phyloP scores from a whole-genome alignment of 2,113 vertebrate species.

The Eleginops maclovinus region DNA sequence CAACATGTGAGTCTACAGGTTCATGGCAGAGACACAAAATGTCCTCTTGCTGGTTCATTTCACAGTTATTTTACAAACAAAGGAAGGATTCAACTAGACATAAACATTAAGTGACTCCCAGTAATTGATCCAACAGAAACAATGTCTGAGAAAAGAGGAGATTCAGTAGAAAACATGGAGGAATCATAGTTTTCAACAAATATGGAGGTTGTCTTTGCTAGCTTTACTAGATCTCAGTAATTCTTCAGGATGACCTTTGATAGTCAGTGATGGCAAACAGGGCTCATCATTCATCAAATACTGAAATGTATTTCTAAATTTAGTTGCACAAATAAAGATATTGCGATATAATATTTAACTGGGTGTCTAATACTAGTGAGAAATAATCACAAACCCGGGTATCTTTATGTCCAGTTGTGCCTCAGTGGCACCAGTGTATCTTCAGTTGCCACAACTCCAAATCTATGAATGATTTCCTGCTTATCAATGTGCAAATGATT shows the following conservation, averaged over 20 bases:
- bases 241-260: conserved; percentile 38
- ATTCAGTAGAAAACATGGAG: conserved; percentile 42
- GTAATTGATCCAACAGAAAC: conserved; percentile 69
- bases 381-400: conserved; percentile 7
- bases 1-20: conserved; percentile 50
- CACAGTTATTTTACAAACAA: conserved; percentile 38
- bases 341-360: conserved; percentile 25
- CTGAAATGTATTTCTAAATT: conserved; percentile 43
- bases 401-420: conserved; percentile 5
- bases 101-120: conserved; percentile 54
- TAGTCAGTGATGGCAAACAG: conserved; percentile 33
- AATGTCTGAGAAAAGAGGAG: conserved; percentile 47
- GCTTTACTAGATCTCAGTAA: conserved; percentile 5
- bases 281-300: conserved; percentile 57
- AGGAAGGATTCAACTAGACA: conserved; percentile 39
- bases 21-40: conserved; percentile 32
- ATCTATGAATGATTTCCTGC: conserved; percentile 15
- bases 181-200: conserved; percentile 27
- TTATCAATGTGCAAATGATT: conserved; percentile 15
- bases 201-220: conserved; percentile 18
- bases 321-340: conserved; percentile 21
- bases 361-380: background rate
- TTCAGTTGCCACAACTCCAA: background rate
- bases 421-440: background rate
- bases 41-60: conserved; percentile 51